Percentiles rank a stretch among this genome's conserved stretches.
phyloP scores from a whole-genome alignment of 2,113 vertebrate genomes.

The Spilogale gracilis region DNA sequence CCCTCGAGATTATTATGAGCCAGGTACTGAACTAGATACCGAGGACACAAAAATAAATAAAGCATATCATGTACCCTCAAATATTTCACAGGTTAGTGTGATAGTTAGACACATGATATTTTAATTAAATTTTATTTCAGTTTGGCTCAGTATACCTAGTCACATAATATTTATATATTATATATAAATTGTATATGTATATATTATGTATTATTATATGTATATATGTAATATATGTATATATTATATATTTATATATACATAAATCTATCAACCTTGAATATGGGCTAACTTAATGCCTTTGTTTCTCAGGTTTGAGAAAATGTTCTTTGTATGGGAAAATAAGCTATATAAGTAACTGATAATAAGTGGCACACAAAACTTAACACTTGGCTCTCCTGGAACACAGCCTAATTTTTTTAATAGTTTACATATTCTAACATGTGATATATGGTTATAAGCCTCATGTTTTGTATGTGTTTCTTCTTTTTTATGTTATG shows the following conservation, averaged over 20 bases:
- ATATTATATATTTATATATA: not conserved
- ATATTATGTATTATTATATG: no score
- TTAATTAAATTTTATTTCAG: not conserved
- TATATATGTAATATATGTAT: no score
- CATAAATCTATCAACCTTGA: not conserved
- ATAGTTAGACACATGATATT: not conserved
- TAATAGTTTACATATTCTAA: not conserved
- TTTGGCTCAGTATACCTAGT: not conserved
- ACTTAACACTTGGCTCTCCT: not conserved
- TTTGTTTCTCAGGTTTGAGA: not conserved
- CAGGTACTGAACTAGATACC: not conserved
- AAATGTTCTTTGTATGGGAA: not conserved
- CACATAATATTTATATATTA: not conserved
- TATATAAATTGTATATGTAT: no score
- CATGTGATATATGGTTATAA: not conserved
- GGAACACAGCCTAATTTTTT: not conserved
- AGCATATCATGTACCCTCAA: not conserved
- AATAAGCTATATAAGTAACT: not conserved
- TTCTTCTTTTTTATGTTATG: no score
- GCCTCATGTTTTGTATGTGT: not conserved
- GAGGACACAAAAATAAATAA: not conserved
- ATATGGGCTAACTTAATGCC: not conserved
- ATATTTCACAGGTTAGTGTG: not conserved
- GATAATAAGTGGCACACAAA: not conserved
- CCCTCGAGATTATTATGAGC: not conserved